Evolutionary conservation across 2,888 invertebrate species (phyloP).

Genomic region (Octonoba sinensis): DNA sequence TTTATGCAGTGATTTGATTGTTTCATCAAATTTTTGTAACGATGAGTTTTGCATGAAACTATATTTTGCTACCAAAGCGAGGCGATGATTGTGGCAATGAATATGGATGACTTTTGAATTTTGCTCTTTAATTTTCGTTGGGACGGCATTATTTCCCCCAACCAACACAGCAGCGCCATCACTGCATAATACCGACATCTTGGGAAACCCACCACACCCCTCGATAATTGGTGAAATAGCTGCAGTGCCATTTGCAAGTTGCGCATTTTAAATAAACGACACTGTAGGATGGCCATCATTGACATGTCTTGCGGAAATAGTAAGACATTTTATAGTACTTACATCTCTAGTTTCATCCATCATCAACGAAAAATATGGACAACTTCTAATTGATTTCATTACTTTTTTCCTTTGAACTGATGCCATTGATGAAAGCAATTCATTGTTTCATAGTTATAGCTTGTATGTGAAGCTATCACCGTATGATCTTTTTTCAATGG

Average conservation of each 20-base stretch:
- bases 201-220: background rate
- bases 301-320: background rate
- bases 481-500: conserved; percentile 21
- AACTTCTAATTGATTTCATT: background rate
- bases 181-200: conserved; percentile 6
- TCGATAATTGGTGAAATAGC: background rate
- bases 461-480: conserved; percentile 11
- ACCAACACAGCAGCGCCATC: conserved; percentile 1
- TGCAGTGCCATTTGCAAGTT: background rate
- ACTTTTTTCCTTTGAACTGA: conserved; percentile 12
- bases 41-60: background rate
- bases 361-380: conserved; percentile 22
- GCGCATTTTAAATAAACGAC: background rate
- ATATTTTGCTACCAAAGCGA: background rate
- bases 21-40: background rate
- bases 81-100: background rate
- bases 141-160: background rate
- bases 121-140: conserved; percentile 1
- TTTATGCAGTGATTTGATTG: background rate
- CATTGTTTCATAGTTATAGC: background rate
- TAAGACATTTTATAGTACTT: background rate
- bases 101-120: conserved; percentile 3
- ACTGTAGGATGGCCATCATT: conserved; percentile 10
- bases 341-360: background rate
- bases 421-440: conserved; percentile 3